phyloP scores from a whole-genome alignment of 2,113 vertebrate species.

The Hemicordylus capensis region DNA sequence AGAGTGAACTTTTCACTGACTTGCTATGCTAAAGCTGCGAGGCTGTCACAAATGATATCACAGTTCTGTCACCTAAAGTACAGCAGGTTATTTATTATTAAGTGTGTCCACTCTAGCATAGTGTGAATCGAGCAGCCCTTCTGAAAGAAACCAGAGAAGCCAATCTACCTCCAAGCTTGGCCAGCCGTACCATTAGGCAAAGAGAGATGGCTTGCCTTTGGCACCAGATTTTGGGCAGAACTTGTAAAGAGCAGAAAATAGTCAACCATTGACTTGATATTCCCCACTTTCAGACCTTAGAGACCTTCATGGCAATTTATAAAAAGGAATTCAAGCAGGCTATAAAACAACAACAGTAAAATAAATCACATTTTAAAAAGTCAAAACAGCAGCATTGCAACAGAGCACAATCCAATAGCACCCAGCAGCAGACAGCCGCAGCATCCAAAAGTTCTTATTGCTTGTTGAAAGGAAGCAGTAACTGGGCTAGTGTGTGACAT shows the following conservation, averaged over 20 bases:
- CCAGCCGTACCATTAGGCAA: not conserved
- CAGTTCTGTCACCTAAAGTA: fast-evolving
- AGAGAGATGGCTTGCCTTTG: not conserved
- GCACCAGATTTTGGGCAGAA: not conserved
- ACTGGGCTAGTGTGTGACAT: no score
- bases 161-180: not conserved
- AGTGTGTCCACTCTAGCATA: not conserved
- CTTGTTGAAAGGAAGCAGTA: no score
- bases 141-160: not conserved
- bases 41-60: fast-evolving
- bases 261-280: not conserved
- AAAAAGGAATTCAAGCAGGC: no score
- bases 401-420: no score
- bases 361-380: no score
- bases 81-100: not conserved
- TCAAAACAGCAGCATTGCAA: no score
- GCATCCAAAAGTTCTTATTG: no score
- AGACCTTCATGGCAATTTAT: no score
- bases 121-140: not conserved
- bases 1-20: fast-evolving
- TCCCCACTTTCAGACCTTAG: no score
- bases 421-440: no score
- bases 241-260: not conserved
- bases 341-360: no score
- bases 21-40: not conserved